Base-by-base conservation (phyloP, 2,113 vertebrate species). In the Alethe castanea region DNA sequence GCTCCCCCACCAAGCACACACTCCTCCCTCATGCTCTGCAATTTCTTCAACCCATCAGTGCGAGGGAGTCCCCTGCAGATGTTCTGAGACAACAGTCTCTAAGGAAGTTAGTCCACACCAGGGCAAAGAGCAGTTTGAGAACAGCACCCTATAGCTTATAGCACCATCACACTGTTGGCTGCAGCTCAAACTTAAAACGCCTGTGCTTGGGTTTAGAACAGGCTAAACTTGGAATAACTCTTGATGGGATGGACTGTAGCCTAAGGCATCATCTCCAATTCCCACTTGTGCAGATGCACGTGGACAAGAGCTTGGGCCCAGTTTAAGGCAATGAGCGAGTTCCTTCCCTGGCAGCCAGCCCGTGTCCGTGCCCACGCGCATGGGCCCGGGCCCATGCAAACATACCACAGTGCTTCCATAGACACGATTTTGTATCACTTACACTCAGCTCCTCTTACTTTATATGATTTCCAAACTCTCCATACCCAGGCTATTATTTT, bases 381-480 rank as follows among this genome's bases (percentile, higher is more conserved):
- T 82, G 79, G 92, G 81, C 85, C 73, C 35, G 59, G 62, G 85
- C 74, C 73, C 90, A 53, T 90, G 78, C 90, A 96, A 94, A 93
- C 82, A 88, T 88, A 83, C 66, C 79, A 70, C 85, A 82, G 50
- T 38, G 71, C 54, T 93, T 88, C 79, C 82, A 80, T 35, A 88
- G 86, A 67, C 85, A 52, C 59, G 57, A 50, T 14, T 87, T 19
- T 67, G 50, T 69, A 91, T 66, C 65, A 72, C 11, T 48, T 79
- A 35, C 53, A 47, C 54, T 94, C 76, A 54, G 52, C 8, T 90
- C 17, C 48, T 74, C 78, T 92, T n/a, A 44, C 44, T 74, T 94
- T 56, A 71, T 44, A 73, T 23, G 36, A 88, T 86, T 83, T 90
- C 67, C 92, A 94, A 90, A 56, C 22, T 76, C 54, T 90, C 57